A percentile compares a stretch with the other conserved stretches of the same genome.
These are phyloP conservation scores for Hartigia nigra DNA, from an alignment of 2,888 invertebrate species.

Conservation along the genomic window DNA sequence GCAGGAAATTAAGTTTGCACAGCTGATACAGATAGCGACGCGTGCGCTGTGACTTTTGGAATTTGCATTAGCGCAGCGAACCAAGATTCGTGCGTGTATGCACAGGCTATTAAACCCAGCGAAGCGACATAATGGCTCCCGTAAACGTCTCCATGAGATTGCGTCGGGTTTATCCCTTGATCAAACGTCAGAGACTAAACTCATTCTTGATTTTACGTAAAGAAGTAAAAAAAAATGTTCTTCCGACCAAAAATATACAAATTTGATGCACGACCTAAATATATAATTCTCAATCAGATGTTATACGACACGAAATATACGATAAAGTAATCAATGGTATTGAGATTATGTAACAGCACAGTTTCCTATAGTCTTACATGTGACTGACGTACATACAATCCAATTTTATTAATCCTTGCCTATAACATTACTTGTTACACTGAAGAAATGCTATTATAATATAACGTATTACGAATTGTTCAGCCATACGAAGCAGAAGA, in stretches of 20 bases:
- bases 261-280: too few relatives aligned
- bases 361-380: background rate
- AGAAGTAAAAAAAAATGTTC: background rate
- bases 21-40: background rate
- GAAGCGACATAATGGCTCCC: slow-evolving; percentile 33
- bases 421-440: background rate
- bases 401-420: background rate
- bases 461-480: background rate
- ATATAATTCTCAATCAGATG: too few relatives aligned
- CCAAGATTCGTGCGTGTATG: background rate
- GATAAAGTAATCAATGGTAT: background rate
- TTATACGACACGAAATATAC: too few relatives aligned
- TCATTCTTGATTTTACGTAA: background rate
- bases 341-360: background rate
- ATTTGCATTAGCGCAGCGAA: background rate
- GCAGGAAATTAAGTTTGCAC: background rate
- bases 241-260: too few relatives aligned
- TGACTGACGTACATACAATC: background rate
- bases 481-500: background rate
- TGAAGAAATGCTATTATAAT: background rate
- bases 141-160: slow-evolving; percentile 38
- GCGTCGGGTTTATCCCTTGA: slow-evolving; percentile 15
- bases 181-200: background rate
- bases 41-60: background rate
- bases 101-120: slow-evolving; percentile 23